Evolutionary conservation across 1,140 invertebrate species (phyloP), one percentile per base, ranked within the genome.

Genomic region (Cyclargus thomasi): DNA sequence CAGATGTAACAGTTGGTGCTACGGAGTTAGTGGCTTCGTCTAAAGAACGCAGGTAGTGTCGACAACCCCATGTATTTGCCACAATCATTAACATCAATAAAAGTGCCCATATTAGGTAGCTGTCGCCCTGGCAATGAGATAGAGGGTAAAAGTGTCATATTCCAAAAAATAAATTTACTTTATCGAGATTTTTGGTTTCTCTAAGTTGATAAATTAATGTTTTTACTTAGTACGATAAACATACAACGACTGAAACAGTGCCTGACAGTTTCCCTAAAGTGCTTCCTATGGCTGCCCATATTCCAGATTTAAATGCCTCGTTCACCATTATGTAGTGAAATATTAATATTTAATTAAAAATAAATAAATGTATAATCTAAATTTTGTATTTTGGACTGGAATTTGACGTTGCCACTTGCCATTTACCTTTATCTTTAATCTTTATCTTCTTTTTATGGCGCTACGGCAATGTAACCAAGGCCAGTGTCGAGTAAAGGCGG

Each of bases 1-100:
- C 84, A 65, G 92, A 93, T 70, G 91, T 88, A 20, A 94, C 88
- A 5, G 93, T 94, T 10, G 92, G 91, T 11, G 91, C 89, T 18
- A 94, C 90, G 7, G 94, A 93, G 67, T 93, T 93, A 22, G 80
- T 74, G 6, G 91, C 90, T 0, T 82, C 80, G 65, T 93, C 91
- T 5, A 94, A 80, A 3, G 93, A 92, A 70, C 92, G 92, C 55
- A 93, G 91, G 77, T 93, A 94, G 70, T 93, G 91, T 10, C 92
- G 91, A 79, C 92, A 93, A 29, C 93, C 92, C 70, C 90, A 86
- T 1, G 91, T 93, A 72, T 94, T 94, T 57, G 83, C 87, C 2
- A 86, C 65, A 39, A 94, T 72, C 93, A 94, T 94, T 1, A 87
- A 65, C 5, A 81, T 63, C n/a, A 94, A 77, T 21, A 85, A 70